Evolutionary conservation across 2,888 invertebrate species (phyloP), one percentile per base, ranked within the genome.

Genomic region (Oscheius myriophilus): DNA sequence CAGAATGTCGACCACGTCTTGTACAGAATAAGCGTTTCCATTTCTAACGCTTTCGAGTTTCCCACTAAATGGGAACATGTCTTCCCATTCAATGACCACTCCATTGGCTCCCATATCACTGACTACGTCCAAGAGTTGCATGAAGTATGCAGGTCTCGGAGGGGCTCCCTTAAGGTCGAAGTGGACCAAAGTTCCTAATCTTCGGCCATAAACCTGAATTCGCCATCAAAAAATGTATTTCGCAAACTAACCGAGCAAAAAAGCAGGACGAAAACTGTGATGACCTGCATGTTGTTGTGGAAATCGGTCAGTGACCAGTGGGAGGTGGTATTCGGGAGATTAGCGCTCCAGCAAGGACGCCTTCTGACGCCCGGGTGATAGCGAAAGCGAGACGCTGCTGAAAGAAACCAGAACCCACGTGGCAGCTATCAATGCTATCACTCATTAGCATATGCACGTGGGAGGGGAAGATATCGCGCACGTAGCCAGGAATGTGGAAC

Each of bases 11-110:
- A 88, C 88, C 41, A 92, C 91, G 85, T 92, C 92, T 58, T 90
- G 90, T 59, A 89, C 83, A 1, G 90, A 88, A 83, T 93, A 93
- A 67, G 91, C 90, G 86, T 92, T 91, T 3, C 87, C 87, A 3
- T 92, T 91, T 43, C 91, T 89, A 41, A 92, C 87, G 75, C 90
- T 90, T 18, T 86, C 86, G 6, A 92, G 87, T 11, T 86, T 52
- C 0, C 90, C 91, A 51, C 89, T 87, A 85, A 91, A 93, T 0
- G 93, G 93, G 87, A 93, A 93, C 92, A 92, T 93, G 82, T 94
- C 90, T 87, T 93, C 93, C 86, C 93, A 93, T 85, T 94, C 93
- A 49, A 93, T 89, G 7, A 93, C 87, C 14, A 93, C 85, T 0
- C 92, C 93, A 33, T 92, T 93, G 0, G 91, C 92, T n/a, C 93